Percentiles rank a stretch among this genome's conserved stretches.
Evolutionary conservation across 2,113 vertebrate genomes (phyloP).

Genomic region (Engystomops pustulosus): DNA sequence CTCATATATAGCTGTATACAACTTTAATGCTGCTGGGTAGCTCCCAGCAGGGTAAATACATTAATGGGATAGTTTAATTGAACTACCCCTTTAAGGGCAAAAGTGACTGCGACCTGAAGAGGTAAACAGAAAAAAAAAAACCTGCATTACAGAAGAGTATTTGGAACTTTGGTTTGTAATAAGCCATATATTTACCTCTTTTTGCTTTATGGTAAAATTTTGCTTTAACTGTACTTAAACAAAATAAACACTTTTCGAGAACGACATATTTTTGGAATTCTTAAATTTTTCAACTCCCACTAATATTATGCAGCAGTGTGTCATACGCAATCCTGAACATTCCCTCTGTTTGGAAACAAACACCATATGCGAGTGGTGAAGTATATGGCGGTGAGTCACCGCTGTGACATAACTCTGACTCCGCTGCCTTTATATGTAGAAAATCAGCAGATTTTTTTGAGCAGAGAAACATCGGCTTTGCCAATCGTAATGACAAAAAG

Average conservation of each 20-base stretch:
- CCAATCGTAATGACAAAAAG: not conserved
- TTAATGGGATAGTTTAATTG: no score
- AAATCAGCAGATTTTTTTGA: not conserved
- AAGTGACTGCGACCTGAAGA: no score
- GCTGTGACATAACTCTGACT: not conserved
- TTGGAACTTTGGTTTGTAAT: no score
- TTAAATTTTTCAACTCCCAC: not conserved
- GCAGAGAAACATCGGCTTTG: not conserved
- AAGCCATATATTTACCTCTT: no score
- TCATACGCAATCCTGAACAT: not conserved
- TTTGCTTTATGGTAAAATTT: not conserved
- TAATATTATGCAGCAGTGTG: not conserved
- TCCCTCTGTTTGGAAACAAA: constrained; percentile 6
- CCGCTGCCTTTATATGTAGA: not conserved
- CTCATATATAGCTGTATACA: no score
- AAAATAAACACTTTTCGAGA: not conserved
- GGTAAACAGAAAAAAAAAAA: no score
- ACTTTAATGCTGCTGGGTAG: no score
- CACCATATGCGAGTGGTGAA: not conserved
- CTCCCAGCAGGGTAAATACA: no score
- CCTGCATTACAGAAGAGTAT: no score
- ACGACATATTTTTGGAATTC: not conserved
- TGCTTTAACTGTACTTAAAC: not conserved
- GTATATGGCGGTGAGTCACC: not conserved
- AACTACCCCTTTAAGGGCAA: no score